Evolutionary conservation across 1,140 invertebrate species (phyloP), one percentile per base, ranked within the genome.

Genomic region (Platyura marginata): DNA sequence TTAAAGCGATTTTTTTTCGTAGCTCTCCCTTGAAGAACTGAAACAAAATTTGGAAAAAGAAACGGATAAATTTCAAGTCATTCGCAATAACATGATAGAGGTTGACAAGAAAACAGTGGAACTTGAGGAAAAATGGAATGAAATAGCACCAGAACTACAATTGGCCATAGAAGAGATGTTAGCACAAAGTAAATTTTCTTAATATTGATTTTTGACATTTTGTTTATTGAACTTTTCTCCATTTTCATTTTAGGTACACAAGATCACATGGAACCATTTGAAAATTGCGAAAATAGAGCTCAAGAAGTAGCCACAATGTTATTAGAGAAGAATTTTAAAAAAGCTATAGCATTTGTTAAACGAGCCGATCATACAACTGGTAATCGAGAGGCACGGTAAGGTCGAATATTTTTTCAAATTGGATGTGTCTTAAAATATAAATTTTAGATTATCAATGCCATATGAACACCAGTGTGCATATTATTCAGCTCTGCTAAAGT

Each of bases 11-110:
- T 6, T 8, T 13, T 29, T 29, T 29, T 36, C 34, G 8, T 58
- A 72, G 61, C 54, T 81, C 4, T 72, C 77, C 37, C 51, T 73
- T 20, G 59, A 69, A 40, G 57, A 73, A 49, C 54, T 80, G 1
- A 63, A 68, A 40, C 61, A 69, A 44, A 70, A 73, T 46, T 62
- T 73, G 34, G 58, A 64, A 42, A 62, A 60, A 34, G 74, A 77
- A 47, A 64, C 63, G 33, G 60, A 65, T 46, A 72, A 71, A 40
- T 60, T 79, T 42, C 67, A 74, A 46, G 59, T 70, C 42, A 49
- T 80, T 8, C 64, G 71, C 42, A 65, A 67, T 37, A 62, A 68
- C 45, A 44, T 73, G 9, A 69, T 54, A 4, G 63, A 57, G 39
- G 52, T 55, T 41, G 58, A 58, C 32, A 52, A 49, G 35, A 52